Base-by-base conservation (phyloP, 2,888 invertebrate species). In the Tortricodes alternella region DNA sequence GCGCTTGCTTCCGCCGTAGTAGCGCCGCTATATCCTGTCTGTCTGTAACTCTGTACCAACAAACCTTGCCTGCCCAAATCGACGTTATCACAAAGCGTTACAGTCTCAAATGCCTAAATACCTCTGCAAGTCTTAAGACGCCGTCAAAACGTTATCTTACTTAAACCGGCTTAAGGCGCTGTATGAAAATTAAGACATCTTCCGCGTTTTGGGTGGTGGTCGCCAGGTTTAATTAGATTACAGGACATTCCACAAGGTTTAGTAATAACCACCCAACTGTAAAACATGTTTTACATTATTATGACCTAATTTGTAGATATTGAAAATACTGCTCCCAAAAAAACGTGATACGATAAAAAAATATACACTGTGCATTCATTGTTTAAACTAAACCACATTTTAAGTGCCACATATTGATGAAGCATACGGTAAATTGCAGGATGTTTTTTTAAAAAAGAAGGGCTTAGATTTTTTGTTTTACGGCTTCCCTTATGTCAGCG, bases 11-110 rank as follows among this genome's bases (percentile, higher is more conserved):
- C 86, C 89, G 86, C 75, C 74, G 70, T 70, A 71, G 77, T 77
- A 84, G 84, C 86, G 87, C 85, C 87, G 79, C 73, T 73, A 82
- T 83, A 83, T 89, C 88, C 88, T 87, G 87, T 74, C 76, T 71
- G n/a, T n/a, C n/a, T n/a, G n/a, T n/a, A n/a, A n/a, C n/a, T n/a
- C n/a, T n/a, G 70, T 13, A 35, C 29, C 37, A 18, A 21, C 27
- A 15, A 15, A 8, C 7, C 4, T 15, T 18, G 16, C 15, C 18
- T 15, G 15, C 11, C 15, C 15, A 1, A 51, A 41, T 15, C 6
- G 11, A 27, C 48, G 41, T 55, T 55, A 27, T 35, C 35, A 29
- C 41, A 19, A 35, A 27, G 7, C 27, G 11, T 1, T 43, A 35
- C 5, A 41, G 35, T 27, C 5, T 6, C 24, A 21, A 41, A 24